Conservation (phyloP, 2,888 invertebrate species). For the Callinectes sapidus region DNA sequence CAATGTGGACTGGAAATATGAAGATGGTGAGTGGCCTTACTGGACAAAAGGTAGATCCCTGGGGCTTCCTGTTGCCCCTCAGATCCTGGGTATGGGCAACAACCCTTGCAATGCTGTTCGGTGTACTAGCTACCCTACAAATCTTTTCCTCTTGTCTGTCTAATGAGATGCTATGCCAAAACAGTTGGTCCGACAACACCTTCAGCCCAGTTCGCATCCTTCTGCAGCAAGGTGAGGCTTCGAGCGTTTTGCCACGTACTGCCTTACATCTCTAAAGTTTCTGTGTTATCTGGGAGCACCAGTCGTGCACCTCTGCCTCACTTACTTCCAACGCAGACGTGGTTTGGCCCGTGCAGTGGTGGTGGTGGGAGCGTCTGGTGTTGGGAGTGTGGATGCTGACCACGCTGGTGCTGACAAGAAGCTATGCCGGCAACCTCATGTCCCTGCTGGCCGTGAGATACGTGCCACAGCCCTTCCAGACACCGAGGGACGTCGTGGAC, state of each 20-base stretch:
- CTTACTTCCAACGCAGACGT: neutral
- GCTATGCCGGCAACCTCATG: constrained; percentile 52
- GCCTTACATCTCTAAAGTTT: neutral
- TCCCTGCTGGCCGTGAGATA: constrained; percentile 55
- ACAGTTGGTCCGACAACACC: neutral
- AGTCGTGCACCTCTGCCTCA: neutral
- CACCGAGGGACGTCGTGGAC: constrained; percentile 32
- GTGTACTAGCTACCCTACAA: neutral
- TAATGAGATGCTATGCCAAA: neutral
- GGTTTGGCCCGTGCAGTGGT: neutral
- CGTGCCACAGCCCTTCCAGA: constrained; percentile 41
- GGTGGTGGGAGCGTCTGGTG: constrained; percentile 40
- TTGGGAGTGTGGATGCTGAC: constrained; percentile 45
- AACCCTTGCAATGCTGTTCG: neutral
- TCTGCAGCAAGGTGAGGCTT: constrained; percentile 34
- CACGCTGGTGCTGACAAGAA: constrained; percentile 48
- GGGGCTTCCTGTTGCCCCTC: neutral
- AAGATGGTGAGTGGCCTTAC: neutral
- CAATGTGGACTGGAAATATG: neutral
- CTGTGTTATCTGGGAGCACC: neutral
- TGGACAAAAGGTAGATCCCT: neutral
- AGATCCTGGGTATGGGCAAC: neutral
- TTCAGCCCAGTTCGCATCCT: neutral
- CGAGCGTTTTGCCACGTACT: neutral
- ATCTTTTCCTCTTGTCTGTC: neutral